Evolutionary conservation across 2,113 vertebrate genomes (phyloP).

Genomic region (Corythaixoides concolor): DNA sequence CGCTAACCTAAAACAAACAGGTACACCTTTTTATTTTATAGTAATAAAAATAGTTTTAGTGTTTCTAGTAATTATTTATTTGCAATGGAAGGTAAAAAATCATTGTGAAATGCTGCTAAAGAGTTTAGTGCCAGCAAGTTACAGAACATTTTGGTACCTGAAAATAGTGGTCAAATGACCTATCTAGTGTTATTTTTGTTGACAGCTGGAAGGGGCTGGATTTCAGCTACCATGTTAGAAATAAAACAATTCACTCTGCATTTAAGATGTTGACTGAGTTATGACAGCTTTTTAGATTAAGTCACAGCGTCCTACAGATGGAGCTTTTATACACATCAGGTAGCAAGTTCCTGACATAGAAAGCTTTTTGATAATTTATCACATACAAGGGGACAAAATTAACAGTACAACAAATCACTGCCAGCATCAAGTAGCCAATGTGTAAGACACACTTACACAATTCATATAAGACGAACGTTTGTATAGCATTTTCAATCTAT

Average conservation of each 20-base stretch:
- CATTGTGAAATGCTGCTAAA: background rate
- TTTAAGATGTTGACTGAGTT: background rate
- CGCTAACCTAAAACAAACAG: background rate
- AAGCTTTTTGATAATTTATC: background rate
- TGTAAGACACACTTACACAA: background rate
- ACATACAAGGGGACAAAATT: background rate
- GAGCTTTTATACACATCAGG: background rate
- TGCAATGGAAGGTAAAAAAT: background rate
- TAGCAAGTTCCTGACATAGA: background rate
- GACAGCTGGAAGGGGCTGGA: background rate
- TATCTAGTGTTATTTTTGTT: background rate
- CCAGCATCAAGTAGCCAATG: background rate
- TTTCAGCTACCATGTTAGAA: background rate
- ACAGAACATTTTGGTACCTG: background rate
- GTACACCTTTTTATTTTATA: background rate
- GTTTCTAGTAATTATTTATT: background rate
- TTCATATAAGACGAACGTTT: background rate
- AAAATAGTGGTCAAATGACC: background rate
- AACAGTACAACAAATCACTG: background rate
- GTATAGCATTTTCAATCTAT: background rate
- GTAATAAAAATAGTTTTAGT: background rate
- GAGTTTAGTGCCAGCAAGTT: background rate
- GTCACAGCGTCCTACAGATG: background rate
- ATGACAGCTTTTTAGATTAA: background rate
- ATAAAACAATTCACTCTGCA: background rate